These are phyloP conservation scores for Malurus alboscapulatus DNA, from an alignment of 2,113 vertebrate species.

Conservation along the genomic window DNA sequence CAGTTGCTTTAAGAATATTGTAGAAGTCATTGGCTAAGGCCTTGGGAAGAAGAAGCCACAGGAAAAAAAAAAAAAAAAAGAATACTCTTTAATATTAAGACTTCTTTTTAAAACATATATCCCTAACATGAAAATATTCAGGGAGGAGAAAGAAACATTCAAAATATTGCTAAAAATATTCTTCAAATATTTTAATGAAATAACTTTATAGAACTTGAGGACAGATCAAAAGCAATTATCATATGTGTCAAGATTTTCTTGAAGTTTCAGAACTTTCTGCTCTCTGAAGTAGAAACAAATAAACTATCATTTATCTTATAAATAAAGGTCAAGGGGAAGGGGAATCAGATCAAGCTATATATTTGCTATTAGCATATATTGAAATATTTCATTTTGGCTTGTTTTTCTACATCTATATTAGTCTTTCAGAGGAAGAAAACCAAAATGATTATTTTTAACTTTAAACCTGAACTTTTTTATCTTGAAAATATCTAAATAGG, in stretches of 20 bases:
- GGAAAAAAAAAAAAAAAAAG: not conserved
- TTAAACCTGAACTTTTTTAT: not conserved
- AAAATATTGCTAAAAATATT: not conserved
- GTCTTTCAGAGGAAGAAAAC: not conserved
- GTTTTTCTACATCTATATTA: not conserved
- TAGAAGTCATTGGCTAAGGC: not conserved
- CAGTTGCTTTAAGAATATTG: not conserved
- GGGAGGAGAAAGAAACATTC: not conserved
- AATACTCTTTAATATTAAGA: not conserved
- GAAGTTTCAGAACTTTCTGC: not conserved
- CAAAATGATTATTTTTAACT: not conserved
- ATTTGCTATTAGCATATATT: not conserved
- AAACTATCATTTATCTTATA: not conserved
- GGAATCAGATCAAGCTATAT: not conserved
- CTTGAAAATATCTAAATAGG: not conserved
- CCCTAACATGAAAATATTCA: not conserved
- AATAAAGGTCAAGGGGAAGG: not conserved
- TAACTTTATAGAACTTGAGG: not conserved
- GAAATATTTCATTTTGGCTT: not conserved
- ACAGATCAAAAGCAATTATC: not conserved
- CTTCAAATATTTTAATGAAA: not conserved
- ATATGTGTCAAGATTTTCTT: not conserved
- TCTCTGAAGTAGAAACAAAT: not conserved
- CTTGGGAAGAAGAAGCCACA: not conserved
- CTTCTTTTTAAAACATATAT: not conserved